A percentile compares a stretch with the other conserved stretches of the same genome.
phyloP scores from a whole-genome alignment of 2,888 invertebrate species.

The Acrobasis suavella region DNA sequence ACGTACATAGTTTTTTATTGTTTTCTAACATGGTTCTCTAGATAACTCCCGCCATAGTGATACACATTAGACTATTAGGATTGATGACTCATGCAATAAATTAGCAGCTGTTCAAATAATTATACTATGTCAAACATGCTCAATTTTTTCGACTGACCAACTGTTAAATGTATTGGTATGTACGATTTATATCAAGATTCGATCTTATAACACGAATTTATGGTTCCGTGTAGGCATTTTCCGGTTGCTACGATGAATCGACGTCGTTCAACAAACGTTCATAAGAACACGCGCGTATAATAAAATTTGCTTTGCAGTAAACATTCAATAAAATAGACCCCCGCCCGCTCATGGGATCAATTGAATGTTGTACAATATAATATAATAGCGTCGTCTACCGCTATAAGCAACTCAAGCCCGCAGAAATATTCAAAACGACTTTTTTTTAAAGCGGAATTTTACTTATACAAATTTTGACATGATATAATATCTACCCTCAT shows the following conservation, averaged over 20 bases:
- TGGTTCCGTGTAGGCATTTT: conserved; percentile 39
- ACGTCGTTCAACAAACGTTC: neutral
- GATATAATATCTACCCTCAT: conserved; percentile 1
- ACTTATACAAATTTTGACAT: conserved; percentile 3
- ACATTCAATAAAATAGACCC: neutral
- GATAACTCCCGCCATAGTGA: conserved; percentile 58
- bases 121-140: conserved; percentile 63
- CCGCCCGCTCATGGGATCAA: conserved; percentile 10
- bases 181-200: conserved; percentile 39
- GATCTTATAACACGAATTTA: conserved; percentile 50
- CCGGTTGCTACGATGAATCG: neutral
- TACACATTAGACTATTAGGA: conserved; percentile 63
- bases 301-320: neutral
- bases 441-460: conserved; percentile 11
- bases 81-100: conserved; percentile 75
- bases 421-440: neutral
- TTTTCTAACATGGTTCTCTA: conserved; percentile 50
- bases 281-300: neutral
- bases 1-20: conserved; percentile 54
- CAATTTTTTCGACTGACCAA: conserved; percentile 81
- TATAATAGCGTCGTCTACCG: conserved; percentile 3
- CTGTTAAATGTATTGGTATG: conserved; percentile 66
- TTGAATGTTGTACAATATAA: conserved; percentile 8
- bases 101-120: conserved; percentile 64
- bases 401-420: neutral